Base-by-base conservation (phyloP, 2,797 vertebrate species). In the Epinephelus coioides region DNA sequence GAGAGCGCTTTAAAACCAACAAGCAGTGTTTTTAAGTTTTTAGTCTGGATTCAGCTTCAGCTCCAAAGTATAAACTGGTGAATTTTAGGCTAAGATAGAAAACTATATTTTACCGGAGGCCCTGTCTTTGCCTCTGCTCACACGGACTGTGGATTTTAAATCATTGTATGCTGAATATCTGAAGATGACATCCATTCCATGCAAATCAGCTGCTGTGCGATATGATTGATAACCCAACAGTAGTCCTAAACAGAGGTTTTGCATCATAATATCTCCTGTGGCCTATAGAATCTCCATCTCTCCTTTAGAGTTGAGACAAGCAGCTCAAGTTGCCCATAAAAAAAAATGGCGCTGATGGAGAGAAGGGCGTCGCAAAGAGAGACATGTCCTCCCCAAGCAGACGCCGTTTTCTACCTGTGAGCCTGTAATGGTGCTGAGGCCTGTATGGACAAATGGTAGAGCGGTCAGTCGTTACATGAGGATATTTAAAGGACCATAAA, bases 21-120 rank as follows among this genome's bases (percentile, higher is more conserved):
- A 59, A 47, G 53, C n/a, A 9, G 12, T 76, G 77, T 76, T 82
- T 81, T 86, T 82, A 67, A 44, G 43, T 93, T 89, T 69, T 64
- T 69, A 82, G 85, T 78, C 69, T 86, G 82, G 68, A 84, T 84
- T 69, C 76, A 81, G 79, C 72, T 87, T 85, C 53, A 64, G 73
- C 65, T 75, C 60, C 53, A 73, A 82, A 78, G 71, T 81, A 87
- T 79, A 79, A 67, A 80, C 66, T 56, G 73, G 34, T 57, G 27
- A 73, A 47, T 72, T 73, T 67, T 72, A 79, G 78, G 51, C 59
- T 76, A 63, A 62, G 44, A 83, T 74, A 38, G 23, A 75, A 62
- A 72, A 55, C 3, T 75, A 30, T 49, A 47, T 66, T 57, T 79
- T 27, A 69, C 46, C n/a, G n/a, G 56, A 79, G 73, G 34, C 60